Conservation (phyloP, 2,113 vertebrate species). For the Stictonetta naevosa region DNA sequence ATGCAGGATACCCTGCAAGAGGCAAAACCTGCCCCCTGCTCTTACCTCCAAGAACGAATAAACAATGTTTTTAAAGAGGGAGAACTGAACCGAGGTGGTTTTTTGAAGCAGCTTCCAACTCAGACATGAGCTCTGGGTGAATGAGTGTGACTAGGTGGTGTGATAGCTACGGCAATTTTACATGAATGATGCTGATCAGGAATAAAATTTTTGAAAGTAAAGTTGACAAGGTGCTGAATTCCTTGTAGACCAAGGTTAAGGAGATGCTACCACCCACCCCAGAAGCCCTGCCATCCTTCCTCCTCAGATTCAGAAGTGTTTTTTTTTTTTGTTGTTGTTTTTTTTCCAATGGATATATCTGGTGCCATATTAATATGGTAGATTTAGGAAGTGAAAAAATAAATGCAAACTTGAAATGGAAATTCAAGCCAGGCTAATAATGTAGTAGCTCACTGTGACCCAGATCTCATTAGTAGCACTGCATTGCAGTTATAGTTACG, state of each 20-base stretch:
- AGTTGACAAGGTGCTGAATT: neutral
- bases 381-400: neutral
- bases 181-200: neutral
- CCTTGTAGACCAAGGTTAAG: neutral
- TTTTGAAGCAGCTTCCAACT: constrained; percentile 36
- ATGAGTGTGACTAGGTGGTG: neutral
- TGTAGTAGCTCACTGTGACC: neutral
- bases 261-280: neutral
- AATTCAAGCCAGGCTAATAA: neutral
- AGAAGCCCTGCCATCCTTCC: neutral
- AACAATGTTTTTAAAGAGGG: constrained; percentile 1
- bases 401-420: neutral
- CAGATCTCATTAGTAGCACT: neutral
- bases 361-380: neutral
- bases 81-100: neutral
- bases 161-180: constrained; percentile 31
- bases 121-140: neutral
- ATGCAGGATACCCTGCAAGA: neutral
- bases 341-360: neutral
- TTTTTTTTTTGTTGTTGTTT: too few species aligned
- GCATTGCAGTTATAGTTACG: neutral
- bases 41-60: neutral
- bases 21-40: neutral
- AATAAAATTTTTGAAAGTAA: neutral
- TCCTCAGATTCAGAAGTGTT: neutral